Conservation (phyloP, 2,797 vertebrate genomes). For the Etheostoma perlongum region DNA sequence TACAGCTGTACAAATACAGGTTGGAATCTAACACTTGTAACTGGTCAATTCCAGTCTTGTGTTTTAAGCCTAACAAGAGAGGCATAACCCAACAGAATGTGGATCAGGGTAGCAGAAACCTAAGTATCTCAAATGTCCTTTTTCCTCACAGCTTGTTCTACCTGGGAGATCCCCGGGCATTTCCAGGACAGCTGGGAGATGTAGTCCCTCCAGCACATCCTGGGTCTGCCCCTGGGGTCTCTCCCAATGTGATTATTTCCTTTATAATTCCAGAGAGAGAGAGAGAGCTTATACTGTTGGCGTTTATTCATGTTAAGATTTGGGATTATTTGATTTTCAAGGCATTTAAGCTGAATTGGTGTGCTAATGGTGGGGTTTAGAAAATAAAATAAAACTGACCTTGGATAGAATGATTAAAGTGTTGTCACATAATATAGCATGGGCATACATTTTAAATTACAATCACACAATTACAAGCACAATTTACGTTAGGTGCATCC, state of each 20-base stretch:
- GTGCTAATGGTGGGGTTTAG: background rate
- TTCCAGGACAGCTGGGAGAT: slow-evolving; percentile 12
- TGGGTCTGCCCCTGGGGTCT: background rate
- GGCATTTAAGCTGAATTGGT: background rate
- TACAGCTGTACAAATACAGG: slow-evolving; percentile 41
- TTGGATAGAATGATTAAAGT: slow-evolving; percentile 9
- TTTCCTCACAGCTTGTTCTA: background rate
- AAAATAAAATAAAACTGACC: slow-evolving; percentile 19
- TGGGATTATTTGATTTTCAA: slow-evolving; percentile 8
- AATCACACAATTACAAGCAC: slow-evolving; percentile 46
- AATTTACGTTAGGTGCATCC: slow-evolving; percentile 48
- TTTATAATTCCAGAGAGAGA: slow-evolving; percentile 6
- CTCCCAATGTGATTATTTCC: background rate
- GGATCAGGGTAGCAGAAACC: background rate
- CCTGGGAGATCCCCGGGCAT: background rate
- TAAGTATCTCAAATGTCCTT: background rate
- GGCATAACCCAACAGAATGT: background rate
- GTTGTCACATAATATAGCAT: background rate
- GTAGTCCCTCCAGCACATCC: slow-evolving; percentile 31
- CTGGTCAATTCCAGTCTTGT: slow-evolving; percentile 36
- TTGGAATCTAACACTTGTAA: slow-evolving; percentile 41
- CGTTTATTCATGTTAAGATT: background rate
- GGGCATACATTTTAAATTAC: slow-evolving; percentile 4
- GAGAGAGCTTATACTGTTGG: slow-evolving; percentile 4
- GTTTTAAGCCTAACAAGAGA: slow-evolving; percentile 24